Evolutionary conservation across 2,113 vertebrate genomes (phyloP).

Genomic region (Corvus hawaiiensis): DNA sequence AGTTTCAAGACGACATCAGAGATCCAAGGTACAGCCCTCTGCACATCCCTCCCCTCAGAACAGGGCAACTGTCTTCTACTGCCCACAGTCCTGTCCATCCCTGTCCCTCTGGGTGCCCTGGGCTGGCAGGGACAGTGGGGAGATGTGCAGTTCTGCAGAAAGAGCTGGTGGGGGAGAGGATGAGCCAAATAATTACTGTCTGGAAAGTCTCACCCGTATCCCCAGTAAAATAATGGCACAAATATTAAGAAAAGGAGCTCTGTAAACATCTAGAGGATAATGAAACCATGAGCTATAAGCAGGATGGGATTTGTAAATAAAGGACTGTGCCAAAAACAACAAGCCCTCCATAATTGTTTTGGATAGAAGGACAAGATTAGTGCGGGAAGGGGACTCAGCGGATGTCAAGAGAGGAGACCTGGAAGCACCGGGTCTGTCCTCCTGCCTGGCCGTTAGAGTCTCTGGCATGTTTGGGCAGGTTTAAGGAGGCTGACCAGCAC

Average conservation of each 20-base stretch:
- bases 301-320: conserved; percentile 72
- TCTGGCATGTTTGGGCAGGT: neutral
- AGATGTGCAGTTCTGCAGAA: conserved; percentile 31
- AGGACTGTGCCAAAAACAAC: conserved; percentile 64
- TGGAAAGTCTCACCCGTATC: conserved; percentile 53
- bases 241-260: conserved; percentile 65
- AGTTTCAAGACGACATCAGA: neutral
- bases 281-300: conserved; percentile 70
- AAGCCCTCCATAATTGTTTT: conserved; percentile 67
- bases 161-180: conserved; percentile 18
- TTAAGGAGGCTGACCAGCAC: neutral
- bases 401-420: conserved; percentile 59
- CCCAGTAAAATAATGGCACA: conserved; percentile 66
- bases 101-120: neutral
- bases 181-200: conserved; percentile 58
- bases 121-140: neutral
- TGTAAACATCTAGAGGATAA: conserved; percentile 72
- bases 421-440: neutral
- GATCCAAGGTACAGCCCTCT: neutral
- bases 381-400: conserved; percentile 18
- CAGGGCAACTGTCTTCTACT: neutral
- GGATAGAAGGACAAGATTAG: conserved; percentile 68
- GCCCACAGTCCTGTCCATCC: neutral
- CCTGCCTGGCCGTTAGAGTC: neutral
- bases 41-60: neutral